Evolutionary conservation across 1,140 invertebrate species (phyloP).

Genomic region (Tetragonula clypearis): DNA sequence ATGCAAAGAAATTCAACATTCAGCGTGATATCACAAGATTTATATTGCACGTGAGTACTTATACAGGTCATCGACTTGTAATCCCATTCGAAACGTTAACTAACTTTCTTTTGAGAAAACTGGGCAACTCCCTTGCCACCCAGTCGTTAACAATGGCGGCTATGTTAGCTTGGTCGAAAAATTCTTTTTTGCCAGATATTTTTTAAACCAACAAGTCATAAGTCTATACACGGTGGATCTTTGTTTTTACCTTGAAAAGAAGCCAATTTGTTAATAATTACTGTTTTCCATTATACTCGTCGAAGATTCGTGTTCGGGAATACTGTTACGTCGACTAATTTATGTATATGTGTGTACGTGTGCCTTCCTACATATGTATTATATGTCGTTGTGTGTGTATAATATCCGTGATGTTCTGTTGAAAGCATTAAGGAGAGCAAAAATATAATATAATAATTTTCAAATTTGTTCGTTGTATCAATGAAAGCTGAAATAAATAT

Average conservation of each 20-base stretch:
- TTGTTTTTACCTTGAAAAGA: neutral
- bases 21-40: slow-evolving; percentile 67
- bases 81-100: slow-evolving; percentile 5
- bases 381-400: slow-evolving; percentile 20
- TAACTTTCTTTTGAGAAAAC: slow-evolving; percentile 47
- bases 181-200: slow-evolving; percentile 38
- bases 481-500: neutral
- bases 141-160: slow-evolving; percentile 70
- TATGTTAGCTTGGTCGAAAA: slow-evolving; percentile 51
- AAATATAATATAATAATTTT: slow-evolving; percentile 28
- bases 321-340: slow-evolving; percentile 51
- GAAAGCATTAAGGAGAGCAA: slow-evolving; percentile 21
- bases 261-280: neutral
- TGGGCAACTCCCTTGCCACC: slow-evolving; percentile 72
- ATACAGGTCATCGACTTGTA: neutral
- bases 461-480: neutral
- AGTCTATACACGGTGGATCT: neutral
- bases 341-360: slow-evolving; percentile 37
- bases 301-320: slow-evolving; percentile 38
- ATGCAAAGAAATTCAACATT: slow-evolving; percentile 73
- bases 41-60: slow-evolving; percentile 77
- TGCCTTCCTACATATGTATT: slow-evolving; percentile 10
- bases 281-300: neutral
- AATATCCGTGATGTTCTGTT: slow-evolving; percentile 46
- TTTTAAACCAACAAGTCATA: slow-evolving; percentile 7